phyloP scores from a whole-genome alignment of 2,113 vertebrate genomes.

The Cottus gobio region DNA sequence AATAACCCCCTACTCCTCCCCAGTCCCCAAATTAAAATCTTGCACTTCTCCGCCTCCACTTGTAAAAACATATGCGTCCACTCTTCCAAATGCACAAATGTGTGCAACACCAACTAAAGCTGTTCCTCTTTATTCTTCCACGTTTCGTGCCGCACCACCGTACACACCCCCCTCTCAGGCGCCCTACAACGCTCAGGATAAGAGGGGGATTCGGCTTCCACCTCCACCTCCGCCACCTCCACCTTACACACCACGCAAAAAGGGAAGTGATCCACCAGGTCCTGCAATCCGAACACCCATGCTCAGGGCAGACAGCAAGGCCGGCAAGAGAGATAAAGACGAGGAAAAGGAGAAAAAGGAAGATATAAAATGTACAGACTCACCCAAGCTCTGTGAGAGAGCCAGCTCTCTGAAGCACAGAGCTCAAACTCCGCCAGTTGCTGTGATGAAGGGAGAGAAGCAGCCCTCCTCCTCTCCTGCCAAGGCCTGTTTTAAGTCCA shows the following conservation, averaged over 20 bases:
- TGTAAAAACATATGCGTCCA: constrained; percentile 61
- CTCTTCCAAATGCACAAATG: constrained; percentile 59
- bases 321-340: constrained; percentile 64
- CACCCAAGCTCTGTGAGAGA: constrained; percentile 68
- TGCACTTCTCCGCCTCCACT: constrained; percentile 69
- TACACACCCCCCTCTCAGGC: constrained; percentile 80
- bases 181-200: constrained; percentile 80
- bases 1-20: constrained; percentile 66
- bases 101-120: constrained; percentile 75
- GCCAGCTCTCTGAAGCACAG: constrained; percentile 77
- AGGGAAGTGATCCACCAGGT: constrained; percentile 65
- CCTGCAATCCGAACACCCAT: constrained; percentile 64
- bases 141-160: constrained; percentile 78
- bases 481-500: constrained; percentile 79
- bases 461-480: constrained; percentile 73
- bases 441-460: constrained; percentile 74
- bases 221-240: constrained; percentile 83
- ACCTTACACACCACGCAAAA: constrained; percentile 83
- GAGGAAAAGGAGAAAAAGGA: constrained; percentile 64
- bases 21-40: constrained; percentile 68
- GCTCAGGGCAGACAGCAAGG: constrained; percentile 71
- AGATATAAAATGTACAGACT: constrained; percentile 62
- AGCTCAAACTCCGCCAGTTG: constrained; percentile 73
- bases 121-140: constrained; percentile 77
- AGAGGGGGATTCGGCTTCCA: constrained; percentile 80